Percentiles rank a stretch among this genome's conserved stretches.
These are phyloP conservation scores for Mycetomoellerius zeteki DNA, from an alignment of 1,140 invertebrate species.

Conservation along the genomic window DNA sequence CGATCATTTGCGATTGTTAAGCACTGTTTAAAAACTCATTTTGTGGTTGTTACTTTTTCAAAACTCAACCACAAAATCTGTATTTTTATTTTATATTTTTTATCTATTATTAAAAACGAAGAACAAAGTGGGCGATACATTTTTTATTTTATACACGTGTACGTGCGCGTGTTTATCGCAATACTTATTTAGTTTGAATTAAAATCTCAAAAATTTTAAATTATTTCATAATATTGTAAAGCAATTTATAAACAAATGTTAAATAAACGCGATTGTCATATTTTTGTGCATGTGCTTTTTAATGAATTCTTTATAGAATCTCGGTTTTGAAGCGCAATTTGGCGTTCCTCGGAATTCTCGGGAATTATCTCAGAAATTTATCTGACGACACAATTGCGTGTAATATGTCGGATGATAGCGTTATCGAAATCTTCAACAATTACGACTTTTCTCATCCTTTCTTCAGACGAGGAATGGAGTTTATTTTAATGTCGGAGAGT, in stretches of 20 bases:
- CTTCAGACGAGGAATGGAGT: background rate
- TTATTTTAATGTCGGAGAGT: background rate
- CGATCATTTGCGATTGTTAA: background rate
- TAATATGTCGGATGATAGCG: background rate
- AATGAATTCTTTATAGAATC: background rate
- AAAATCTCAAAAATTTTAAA: background rate
- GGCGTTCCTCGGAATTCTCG: background rate
- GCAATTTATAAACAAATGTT: background rate
- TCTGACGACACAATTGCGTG: slow-evolving; percentile 4
- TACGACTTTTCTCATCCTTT: slow-evolving; percentile 54
- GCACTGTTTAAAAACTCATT: background rate
- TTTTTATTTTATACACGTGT: background rate
- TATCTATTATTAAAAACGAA: background rate
- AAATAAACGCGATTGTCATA: background rate
- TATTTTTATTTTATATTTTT: background rate
- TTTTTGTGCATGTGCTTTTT: background rate
- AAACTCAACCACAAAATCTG: background rate
- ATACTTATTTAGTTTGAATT: background rate
- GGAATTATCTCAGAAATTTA: slow-evolving; percentile 24
- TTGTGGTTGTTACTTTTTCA: no score
- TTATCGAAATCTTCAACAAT: slow-evolving; percentile 64
- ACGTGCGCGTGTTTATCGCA: background rate
- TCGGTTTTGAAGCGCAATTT: background rate
- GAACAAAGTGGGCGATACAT: no score
- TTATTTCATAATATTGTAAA: background rate